A percentile compares a stretch with the other conserved stretches of the same genome.
Conservation (phyloP, 2,888 invertebrate genomes). For the Lasioglossum morio region DNA sequence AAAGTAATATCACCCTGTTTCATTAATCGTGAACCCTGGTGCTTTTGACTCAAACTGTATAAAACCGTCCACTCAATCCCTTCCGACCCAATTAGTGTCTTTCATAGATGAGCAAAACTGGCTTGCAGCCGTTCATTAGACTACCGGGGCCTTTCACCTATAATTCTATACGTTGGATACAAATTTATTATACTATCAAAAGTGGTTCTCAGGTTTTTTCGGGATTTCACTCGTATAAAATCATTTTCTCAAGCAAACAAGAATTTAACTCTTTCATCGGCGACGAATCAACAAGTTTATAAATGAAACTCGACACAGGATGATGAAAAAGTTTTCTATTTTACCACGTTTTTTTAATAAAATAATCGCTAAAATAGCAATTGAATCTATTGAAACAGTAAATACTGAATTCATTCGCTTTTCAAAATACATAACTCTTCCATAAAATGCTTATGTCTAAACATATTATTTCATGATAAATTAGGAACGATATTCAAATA, state of each 20-base stretch:
- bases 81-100: slow-evolving; percentile 24
- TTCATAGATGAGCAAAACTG: slow-evolving; percentile 33
- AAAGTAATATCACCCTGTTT: not conserved
- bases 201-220: not conserved
- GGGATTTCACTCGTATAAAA: not conserved
- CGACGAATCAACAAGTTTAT: not conserved
- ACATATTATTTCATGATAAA: too few species aligned
- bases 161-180: not conserved
- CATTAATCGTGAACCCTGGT: not conserved
- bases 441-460: too few species aligned
- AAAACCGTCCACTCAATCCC: not conserved
- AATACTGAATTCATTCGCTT: too few species aligned
- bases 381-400: too few species aligned
- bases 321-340: too few species aligned
- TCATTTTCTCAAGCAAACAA: not conserved
- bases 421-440: too few species aligned
- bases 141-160: slow-evolving; percentile 6
- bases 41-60: not conserved
- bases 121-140: not conserved
- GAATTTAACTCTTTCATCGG: not conserved
- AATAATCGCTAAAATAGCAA: too few species aligned
- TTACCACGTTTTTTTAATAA: too few species aligned
- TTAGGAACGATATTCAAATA: too few species aligned
- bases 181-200: not conserved
- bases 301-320: too few species aligned